A percentile compares a stretch with the other conserved stretches of the same genome.
phyloP scores from a whole-genome alignment of 2,113 vertebrate species.

The Sialia sialis region DNA sequence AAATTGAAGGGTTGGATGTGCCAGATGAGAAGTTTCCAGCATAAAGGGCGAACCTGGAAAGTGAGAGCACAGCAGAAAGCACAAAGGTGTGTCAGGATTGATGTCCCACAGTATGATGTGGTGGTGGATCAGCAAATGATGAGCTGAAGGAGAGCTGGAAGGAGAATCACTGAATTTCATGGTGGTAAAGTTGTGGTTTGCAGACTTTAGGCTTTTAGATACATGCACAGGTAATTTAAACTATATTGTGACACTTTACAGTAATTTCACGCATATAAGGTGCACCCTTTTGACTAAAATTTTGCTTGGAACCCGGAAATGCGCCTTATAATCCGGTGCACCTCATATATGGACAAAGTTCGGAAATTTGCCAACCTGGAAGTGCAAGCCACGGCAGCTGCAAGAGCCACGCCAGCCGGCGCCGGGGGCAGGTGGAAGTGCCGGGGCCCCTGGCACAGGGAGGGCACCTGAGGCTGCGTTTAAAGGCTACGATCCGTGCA shows the following conservation, averaged over 20 bases:
- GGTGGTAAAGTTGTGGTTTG: neutral
- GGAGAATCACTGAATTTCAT: fast-evolving
- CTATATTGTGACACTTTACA: fast-evolving
- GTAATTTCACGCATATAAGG: too few relatives aligned
- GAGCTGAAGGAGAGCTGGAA: neutral
- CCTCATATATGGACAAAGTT: too few relatives aligned
- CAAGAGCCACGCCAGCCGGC: too few relatives aligned
- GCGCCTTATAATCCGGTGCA: too few relatives aligned
- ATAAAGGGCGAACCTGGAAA: neutral
- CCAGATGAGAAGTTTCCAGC: neutral
- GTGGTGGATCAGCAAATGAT: neutral
- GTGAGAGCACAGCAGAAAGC: neutral
- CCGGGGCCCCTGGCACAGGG: too few relatives aligned
- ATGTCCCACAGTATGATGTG: neutral
- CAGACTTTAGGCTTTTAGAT: neutral
- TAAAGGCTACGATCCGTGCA: too few relatives aligned
- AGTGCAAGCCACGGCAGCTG: too few relatives aligned
- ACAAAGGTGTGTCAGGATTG: neutral
- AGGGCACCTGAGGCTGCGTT: too few relatives aligned
- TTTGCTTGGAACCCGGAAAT: too few relatives aligned
- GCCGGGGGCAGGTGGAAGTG: too few relatives aligned
- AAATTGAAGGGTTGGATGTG: neutral
- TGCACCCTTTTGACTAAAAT: too few relatives aligned
- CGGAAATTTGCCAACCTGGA: too few relatives aligned
- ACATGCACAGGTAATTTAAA: fast-evolving